Base-by-base conservation (phyloP, 2,888 invertebrate genomes). In the Litoditis marina region DNA sequence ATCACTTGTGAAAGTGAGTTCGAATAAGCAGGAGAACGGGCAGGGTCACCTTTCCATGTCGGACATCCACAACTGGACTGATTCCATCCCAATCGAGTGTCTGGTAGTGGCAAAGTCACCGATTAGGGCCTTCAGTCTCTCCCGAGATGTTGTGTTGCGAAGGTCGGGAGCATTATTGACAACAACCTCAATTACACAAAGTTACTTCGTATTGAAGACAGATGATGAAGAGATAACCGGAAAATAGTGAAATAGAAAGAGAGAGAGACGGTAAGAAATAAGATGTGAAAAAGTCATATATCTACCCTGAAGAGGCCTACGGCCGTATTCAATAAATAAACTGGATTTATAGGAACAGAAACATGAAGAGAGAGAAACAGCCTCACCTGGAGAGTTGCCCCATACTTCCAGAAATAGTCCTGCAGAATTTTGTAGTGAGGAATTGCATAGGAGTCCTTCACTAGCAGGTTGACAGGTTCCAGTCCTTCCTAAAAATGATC, bases 341-440 rank as follows among this genome's bases (percentile, higher is more conserved):
- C 13, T 7, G 13, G 36, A 8, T 3, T 19, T 16, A 42, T 16
- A 6, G 52, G 13, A 22, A 36, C 8, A 22, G 34, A 54, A 5
- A 36, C 39, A 3, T 32, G 8, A 50, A 34, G 16, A 2, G 11
- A 5, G 11, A 36, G 25, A 13, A 34, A 53, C 6, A 25, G 44
- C 36, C 60, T 13, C 27, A 73, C 77, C 66, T 81, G 81, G 1
- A 82, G 71, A 31, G 77, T 68, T 2, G 78, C 73, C 19, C 82
- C 82, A 57, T 81, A 82, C 50, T 78, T 75, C 82, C 82, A 82
- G 62, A 81, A 82, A 68, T 81, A 80, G 30, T 77, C 66, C 36
- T 79, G 75, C 32, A 78, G 64, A 4, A 71, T 55, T 22, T 66
- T 70, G 52, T 82, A 81, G 64, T 81, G 81, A 4, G 81, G 81